Percentiles rank a stretch among this genome's conserved stretches.
These are phyloP conservation scores for Brachyalestes nurse DNA, from an alignment of 2,797 vertebrate species.

Conservation along the genomic window DNA sequence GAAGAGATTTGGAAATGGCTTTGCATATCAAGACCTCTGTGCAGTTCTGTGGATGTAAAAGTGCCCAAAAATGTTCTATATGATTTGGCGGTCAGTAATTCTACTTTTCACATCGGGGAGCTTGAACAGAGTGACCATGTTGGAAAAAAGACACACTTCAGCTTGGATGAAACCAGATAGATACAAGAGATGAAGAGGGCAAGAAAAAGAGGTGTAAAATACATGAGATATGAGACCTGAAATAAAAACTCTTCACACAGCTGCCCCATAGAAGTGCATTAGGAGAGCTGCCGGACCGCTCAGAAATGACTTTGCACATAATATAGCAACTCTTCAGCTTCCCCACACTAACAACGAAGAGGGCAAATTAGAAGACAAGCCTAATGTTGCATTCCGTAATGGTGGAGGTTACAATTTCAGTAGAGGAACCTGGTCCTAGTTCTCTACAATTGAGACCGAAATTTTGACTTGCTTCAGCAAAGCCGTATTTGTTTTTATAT, in stretches of 20 bases:
- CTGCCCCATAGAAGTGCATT: conserved; percentile 3
- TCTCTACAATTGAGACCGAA: too few relatives aligned
- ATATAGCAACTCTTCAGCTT: conserved; percentile 11
- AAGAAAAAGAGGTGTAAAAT: conserved; percentile 14
- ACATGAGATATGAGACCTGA: not conserved
- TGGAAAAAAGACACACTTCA: not conserved
- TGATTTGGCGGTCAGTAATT: too few relatives aligned
- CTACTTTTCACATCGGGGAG: not conserved
- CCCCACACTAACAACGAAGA: not conserved
- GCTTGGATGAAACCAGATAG: not conserved
- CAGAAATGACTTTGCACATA: conserved; percentile 18
- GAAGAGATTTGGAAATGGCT: too few relatives aligned
- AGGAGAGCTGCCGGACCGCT: not conserved
- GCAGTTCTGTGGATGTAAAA: too few relatives aligned
- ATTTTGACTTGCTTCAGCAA: too few relatives aligned
- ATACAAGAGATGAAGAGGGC: not conserved
- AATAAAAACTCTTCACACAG: not conserved
- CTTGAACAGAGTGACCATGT: not conserved
- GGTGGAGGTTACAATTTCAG: not conserved
- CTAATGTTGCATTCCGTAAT: conserved; percentile 5
- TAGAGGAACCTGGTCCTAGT: conserved; percentile 12
- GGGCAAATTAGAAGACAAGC: not conserved
- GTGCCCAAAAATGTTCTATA: too few relatives aligned
- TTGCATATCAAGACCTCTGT: too few relatives aligned
- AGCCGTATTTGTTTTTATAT: too few relatives aligned